Evolutionary conservation across 1,140 invertebrate species (phyloP).

Genomic region (Metaphire vulgaris): DNA sequence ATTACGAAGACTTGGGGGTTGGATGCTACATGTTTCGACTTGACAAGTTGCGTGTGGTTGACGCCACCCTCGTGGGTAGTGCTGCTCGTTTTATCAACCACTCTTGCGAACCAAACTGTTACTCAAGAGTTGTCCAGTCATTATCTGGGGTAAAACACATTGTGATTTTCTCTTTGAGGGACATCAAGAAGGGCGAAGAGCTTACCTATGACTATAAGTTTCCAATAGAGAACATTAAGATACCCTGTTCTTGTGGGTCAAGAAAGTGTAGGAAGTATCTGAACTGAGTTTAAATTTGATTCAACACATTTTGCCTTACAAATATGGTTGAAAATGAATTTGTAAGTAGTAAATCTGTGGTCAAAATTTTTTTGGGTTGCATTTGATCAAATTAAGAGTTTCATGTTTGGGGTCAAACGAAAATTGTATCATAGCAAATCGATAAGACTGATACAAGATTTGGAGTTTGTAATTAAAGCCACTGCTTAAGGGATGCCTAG

Average conservation of each 20-base stretch:
- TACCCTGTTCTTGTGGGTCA: conserved; percentile 84
- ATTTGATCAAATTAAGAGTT: no score
- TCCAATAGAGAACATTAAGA: conserved; percentile 86
- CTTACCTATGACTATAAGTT: conserved; percentile 93
- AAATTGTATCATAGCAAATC: no score
- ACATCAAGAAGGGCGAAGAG: conserved; percentile 76
- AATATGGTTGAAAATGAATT: no score
- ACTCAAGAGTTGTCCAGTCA: conserved; percentile 74
- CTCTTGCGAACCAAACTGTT: conserved; percentile 89
- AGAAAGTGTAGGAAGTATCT: conserved; percentile 85
- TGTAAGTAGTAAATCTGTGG: no score
- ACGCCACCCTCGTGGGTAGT: conserved; percentile 88
- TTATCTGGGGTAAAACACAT: conserved; percentile 87
- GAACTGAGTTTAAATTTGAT: conserved; percentile 13
- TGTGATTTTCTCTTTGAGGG: conserved; percentile 74
- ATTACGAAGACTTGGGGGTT: conserved; percentile 70
- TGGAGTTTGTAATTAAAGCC: no score
- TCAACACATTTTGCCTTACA: no score
- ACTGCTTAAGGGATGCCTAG: no score
- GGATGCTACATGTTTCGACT: conserved; percentile 90
- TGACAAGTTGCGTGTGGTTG: conserved; percentile 75
- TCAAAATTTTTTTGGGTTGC: no score
- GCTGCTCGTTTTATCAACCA: conserved; percentile 89
- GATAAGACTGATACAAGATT: no score
- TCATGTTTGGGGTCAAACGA: no score